phyloP scores from a whole-genome alignment of 2,797 vertebrate genomes.

The Avahi laniger region DNA sequence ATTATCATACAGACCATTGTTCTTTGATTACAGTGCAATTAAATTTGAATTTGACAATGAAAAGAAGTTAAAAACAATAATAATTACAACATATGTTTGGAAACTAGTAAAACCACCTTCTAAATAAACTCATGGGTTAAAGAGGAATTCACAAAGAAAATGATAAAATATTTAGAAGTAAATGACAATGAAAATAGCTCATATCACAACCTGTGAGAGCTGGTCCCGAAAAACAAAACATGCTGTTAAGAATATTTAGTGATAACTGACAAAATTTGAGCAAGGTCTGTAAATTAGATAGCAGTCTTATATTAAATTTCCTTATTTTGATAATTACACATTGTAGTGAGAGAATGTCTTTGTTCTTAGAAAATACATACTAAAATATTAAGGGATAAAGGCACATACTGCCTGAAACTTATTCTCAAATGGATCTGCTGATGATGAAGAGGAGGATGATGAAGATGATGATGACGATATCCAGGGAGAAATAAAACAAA shows the following conservation, averaged over 20 bases:
- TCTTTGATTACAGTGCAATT: background rate
- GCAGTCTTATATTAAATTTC: background rate
- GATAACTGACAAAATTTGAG: background rate
- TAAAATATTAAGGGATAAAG: background rate
- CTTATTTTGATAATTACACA: background rate
- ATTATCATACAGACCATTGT: background rate
- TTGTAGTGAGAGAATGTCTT: background rate
- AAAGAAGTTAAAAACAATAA: background rate
- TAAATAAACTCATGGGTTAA: background rate
- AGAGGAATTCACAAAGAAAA: background rate
- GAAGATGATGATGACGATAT: background rate
- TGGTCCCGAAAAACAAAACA: background rate
- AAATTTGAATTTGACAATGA: background rate
- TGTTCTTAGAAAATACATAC: background rate
- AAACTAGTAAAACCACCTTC: background rate
- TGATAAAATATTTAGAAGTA: constrained; percentile 29
- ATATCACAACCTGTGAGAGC: background rate
- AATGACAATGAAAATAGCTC: background rate
- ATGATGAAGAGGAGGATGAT: background rate
- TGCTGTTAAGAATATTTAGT: background rate
- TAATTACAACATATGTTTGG: background rate
- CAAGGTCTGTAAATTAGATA: background rate
- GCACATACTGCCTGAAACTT: background rate
- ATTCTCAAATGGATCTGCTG: background rate
- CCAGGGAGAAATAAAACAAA: background rate